Evolutionary conservation across 2,888 invertebrate genomes (phyloP).

Genomic region (Drosophila subquinaria): DNA sequence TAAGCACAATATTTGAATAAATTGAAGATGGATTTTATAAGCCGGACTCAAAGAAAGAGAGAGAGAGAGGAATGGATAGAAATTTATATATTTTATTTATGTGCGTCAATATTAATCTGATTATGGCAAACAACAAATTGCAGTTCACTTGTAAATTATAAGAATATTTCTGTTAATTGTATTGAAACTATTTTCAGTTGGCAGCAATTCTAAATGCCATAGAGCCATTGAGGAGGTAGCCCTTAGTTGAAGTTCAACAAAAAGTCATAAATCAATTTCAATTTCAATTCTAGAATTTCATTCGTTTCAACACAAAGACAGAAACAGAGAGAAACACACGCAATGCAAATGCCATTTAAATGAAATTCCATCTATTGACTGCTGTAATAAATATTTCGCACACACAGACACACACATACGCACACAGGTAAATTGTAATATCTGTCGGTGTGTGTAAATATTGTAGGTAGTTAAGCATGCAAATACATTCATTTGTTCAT

Average conservation of each 20-base stretch:
- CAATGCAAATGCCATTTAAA: conserved; percentile 25
- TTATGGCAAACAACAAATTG: neutral
- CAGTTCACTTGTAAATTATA: neutral
- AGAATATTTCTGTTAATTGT: neutral
- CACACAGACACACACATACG: conserved; percentile 11
- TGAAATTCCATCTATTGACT: conserved; percentile 47
- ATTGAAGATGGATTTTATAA: neutral
- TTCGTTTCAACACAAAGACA: conserved; percentile 1
- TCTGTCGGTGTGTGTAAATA: conserved; percentile 37
- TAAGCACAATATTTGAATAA: neutral
- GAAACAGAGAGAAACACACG: neutral
- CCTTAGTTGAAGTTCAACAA: conserved; percentile 8
- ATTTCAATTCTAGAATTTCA: conserved; percentile 14
- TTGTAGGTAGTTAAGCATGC: conserved; percentile 44
- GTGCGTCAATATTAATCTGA: neutral
- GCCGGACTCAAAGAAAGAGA: neutral
- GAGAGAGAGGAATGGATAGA: neutral
- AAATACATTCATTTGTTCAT: conserved; percentile 55
- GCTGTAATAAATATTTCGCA: conserved; percentile 40
- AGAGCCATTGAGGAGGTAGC: neutral
- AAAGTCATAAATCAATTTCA: conserved; percentile 35
- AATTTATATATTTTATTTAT: neutral
- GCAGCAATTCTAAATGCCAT: conserved; percentile 1
- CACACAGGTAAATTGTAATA: conserved; percentile 6
- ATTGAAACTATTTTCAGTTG: conserved; percentile 4